phyloP scores from a whole-genome alignment of 2,113 vertebrate genomes.

The Synodontis membranacea region DNA sequence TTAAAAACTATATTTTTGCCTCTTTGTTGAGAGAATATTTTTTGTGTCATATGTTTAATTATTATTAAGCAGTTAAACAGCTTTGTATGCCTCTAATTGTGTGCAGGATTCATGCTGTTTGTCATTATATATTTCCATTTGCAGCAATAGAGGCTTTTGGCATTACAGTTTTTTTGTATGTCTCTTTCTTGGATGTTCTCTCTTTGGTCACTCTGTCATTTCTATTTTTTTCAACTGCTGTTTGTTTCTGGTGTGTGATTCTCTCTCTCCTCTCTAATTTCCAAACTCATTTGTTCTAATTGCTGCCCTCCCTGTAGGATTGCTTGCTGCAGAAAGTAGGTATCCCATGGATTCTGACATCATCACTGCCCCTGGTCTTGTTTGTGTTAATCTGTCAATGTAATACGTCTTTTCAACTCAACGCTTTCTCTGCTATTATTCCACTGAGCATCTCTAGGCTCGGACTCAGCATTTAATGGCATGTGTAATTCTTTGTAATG shows the following conservation, averaged over 20 bases:
- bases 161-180: too few species aligned
- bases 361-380: not conserved
- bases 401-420: not conserved
- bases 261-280: conserved; percentile 14
- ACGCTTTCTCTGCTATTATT: not conserved
- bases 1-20: not conserved
- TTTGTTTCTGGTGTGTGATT: not conserved
- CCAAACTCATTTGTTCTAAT: conserved; percentile 77
- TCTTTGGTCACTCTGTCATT: not conserved
- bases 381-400: not conserved
- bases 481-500: conserved; percentile 15
- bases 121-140: not conserved
- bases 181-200: not conserved
- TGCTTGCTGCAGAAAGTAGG: conserved; percentile 99
- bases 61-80: not conserved
- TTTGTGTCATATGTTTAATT: not conserved
- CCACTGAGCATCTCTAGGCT: not conserved
- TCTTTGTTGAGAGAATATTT: not conserved
- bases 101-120: not conserved
- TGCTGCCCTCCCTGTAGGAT: conserved; percentile 89
- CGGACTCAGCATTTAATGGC: not conserved
- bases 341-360: conserved; percentile 70
- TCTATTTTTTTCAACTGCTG: not conserved
- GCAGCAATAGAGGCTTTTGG: not conserved
- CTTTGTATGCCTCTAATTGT: not conserved